Base-by-base conservation (phyloP, 2,113 vertebrate genomes). In the Pogona vitticeps region DNA sequence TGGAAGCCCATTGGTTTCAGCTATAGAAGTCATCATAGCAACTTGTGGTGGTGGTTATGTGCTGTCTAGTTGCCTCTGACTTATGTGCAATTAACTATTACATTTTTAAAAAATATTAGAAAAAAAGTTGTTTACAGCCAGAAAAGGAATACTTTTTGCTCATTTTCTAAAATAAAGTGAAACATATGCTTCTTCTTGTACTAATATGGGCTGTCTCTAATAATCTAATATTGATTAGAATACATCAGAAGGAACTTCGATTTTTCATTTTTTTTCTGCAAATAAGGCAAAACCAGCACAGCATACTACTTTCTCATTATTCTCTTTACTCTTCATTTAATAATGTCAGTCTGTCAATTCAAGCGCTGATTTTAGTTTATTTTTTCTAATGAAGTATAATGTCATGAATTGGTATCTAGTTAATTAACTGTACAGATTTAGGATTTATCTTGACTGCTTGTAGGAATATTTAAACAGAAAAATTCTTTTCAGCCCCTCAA, bases 361-460 rank as follows among this genome's bases (percentile, higher is more conserved):
- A n/a, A 89, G 71, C 90, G 65, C 6, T 18, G 0, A 83, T 88
- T 76, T 28, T 65, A n/a, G 8, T 20, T 59, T 73, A 12, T 18
- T 77, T 79, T 89, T 61, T 63, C 23, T 79, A 84, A 84, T 18
- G 4, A 38, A 90, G 42, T 0, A 1, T 76, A 13, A 18, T 38
- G 58, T 63, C 58, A 42, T 61, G 7, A 72, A 90, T 56, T 75
- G 31, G 1, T 38, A 56, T 31, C 38, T 6, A 4, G n/a, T 46
- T 56, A 70, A 76, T 59, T 67, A 67, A 58, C 63, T 59, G 36
- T 52, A 61, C 17, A 88, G 82, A 88, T 78, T 23, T 14, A 26
- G 56, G 33, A 71, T 71, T 42, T 71, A 78, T 70, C 71, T 12
- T 33, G 0, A 86, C 23, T 6, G n/a, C n/a, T 0, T 77, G 73